Base-by-base conservation (phyloP, 2,888 invertebrate genomes). In the Heteromyza rotundicornis region DNA sequence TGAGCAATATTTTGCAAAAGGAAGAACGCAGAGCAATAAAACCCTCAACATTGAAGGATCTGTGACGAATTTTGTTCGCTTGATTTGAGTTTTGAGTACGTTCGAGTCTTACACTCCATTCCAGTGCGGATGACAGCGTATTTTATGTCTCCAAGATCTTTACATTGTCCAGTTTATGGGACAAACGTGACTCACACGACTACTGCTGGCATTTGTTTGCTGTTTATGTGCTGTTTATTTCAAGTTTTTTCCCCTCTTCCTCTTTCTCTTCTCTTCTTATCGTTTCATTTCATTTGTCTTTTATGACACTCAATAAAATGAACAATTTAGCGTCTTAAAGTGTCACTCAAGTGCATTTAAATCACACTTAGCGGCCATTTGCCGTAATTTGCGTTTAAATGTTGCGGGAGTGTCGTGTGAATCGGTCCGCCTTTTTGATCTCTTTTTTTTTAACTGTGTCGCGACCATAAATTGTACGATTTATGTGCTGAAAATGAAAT, bases 281-380 rank as follows among this genome's bases (percentile, higher is more conserved):
- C 36, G 20, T 36, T 27, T 20, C 16, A 50, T 57, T n/a, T n/a
- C n/a, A 44, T 57, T 64, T 64, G 19, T 22, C 62, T 73, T 78
- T 75, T 78, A 77, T 75, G 73, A 66, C 69, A 71, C 58, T 72
- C 73, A 72, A 76, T 74, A 71, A 76, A 78, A 70, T 72, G 70
- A 77, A 71, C 75, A 76, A 78, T 77, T 75, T 73, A 74, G 75
- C 71, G 76, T 73, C 78, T 74, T 78, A 73, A 75, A 74, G 74
- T 76, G 72, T 68, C 75, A 70, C 75, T 69, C 70, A 76, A 79
- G 77, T 74, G 77, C 76, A 74, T 78, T 79, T 78, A 77, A 77
- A 78, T 78, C 75, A 72, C 77, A 78, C 79, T 78, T 77, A 73
- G 72, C 73, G 72, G 70, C 79, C 75, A 75, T 78, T 79, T 71